phyloP scores from a whole-genome alignment of 2,797 vertebrate genomes.

The Siniperca undulata region DNA sequence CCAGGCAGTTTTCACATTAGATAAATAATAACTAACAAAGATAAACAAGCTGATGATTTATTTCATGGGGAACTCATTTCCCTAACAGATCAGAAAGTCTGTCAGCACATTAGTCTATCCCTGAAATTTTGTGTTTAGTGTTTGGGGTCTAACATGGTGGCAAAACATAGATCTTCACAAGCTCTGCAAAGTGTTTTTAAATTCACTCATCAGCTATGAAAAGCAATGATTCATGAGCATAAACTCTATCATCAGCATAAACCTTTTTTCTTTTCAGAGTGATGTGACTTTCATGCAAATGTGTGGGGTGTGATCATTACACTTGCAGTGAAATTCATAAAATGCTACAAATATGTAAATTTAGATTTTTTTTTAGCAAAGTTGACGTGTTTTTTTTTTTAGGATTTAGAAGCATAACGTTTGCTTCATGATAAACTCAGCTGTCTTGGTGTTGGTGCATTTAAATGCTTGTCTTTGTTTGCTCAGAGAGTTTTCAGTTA shows the following conservation, averaged over 20 bases:
- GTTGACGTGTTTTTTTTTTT: slow-evolving; percentile 16
- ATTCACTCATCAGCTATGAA: slow-evolving; percentile 65
- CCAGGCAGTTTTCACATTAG: slow-evolving; percentile 42
- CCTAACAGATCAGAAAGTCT: slow-evolving; percentile 40
- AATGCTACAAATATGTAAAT: slow-evolving; percentile 54
- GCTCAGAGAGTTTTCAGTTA: slow-evolving; percentile 29
- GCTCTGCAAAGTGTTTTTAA: slow-evolving; percentile 65
- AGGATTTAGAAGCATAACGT: slow-evolving; percentile 27
- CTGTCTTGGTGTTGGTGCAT: slow-evolving; percentile 24
- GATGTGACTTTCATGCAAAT: slow-evolving; percentile 75
- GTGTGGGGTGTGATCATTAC: slow-evolving; percentile 52
- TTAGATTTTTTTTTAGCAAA: slow-evolving; percentile 26
- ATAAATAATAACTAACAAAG: slow-evolving; percentile 32
- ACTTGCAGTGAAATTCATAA: slow-evolving; percentile 61
- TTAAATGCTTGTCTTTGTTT: slow-evolving; percentile 40
- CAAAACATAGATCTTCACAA: slow-evolving; percentile 54
- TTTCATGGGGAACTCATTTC: slow-evolving; percentile 42
- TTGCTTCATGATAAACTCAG: slow-evolving; percentile 27
- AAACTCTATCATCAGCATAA: slow-evolving; percentile 73
- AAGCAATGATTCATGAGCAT: slow-evolving; percentile 67
- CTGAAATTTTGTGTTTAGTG: slow-evolving; percentile 32
- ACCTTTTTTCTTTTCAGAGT: slow-evolving; percentile 48
- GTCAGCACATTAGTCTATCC: slow-evolving; percentile 45
- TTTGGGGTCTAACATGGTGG: slow-evolving; percentile 39
- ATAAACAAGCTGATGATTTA: slow-evolving; percentile 59